These are phyloP conservation scores for Luperina nickerlii DNA, from an alignment of 2,888 invertebrate genomes.

Conservation along the genomic window DNA sequence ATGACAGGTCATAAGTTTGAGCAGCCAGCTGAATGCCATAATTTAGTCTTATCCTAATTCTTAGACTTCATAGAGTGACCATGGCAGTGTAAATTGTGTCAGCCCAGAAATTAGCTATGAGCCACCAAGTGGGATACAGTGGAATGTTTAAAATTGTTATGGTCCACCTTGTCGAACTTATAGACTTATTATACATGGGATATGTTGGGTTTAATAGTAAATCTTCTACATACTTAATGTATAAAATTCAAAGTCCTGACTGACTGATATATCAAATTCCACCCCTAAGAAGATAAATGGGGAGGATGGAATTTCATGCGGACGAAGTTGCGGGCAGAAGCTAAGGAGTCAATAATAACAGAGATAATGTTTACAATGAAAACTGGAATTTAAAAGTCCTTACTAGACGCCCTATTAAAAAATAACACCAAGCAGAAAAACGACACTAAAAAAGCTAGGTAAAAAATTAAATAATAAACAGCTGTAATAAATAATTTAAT, in stretches of 20 bases:
- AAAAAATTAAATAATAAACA: not conserved
- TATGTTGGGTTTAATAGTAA: not conserved
- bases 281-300: no score
- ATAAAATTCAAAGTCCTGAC: no score
- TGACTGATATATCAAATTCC: no score
- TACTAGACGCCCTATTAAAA: not conserved
- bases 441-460: not conserved
- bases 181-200: no score
- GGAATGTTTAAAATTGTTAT: not conserved
- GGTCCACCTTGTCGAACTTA: not conserved
- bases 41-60: not conserved
- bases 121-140: not conserved
- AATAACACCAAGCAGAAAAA: not conserved
- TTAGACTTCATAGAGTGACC: not conserved
- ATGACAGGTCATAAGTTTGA: not conserved
- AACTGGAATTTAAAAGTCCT: not conserved
- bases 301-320: no score
- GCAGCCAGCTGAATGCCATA: not conserved
- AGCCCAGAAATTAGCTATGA: not conserved
- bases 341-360: no score
- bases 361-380: not conserved
- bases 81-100: not conserved
- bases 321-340: no score
- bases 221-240: no score
- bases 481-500: constrained; percentile 72